These are phyloP conservation scores for Melanaphis sacchari DNA, from an alignment of 1,140 invertebrate species.

Conservation along the genomic window DNA sequence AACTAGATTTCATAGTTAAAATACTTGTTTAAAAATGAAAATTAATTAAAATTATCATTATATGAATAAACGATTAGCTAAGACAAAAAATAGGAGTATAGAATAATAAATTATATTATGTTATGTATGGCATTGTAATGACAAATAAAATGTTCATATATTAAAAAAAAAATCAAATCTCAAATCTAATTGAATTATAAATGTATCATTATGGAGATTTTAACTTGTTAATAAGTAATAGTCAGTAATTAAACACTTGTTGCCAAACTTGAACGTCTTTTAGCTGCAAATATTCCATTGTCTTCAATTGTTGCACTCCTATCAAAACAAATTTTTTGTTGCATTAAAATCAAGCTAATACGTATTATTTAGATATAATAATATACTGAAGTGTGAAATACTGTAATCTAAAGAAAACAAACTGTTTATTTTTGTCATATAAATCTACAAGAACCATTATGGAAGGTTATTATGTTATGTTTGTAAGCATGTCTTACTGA, in stretches of 20 bases:
- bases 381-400: background rate
- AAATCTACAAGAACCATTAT: background rate
- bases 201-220: background rate
- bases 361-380: too few species aligned
- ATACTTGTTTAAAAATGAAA: background rate
- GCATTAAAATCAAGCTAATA: background rate
- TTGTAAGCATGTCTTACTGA: too few species aligned
- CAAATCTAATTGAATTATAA: background rate
- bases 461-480: background rate
- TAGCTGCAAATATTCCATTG: background rate
- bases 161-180: background rate
- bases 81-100: background rate
- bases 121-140: background rate
- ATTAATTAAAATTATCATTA: background rate
- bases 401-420: background rate
- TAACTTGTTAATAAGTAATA: background rate
- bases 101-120: background rate
- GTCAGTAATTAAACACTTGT: conserved; percentile 24
- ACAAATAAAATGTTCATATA: background rate
- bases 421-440: background rate
- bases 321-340: background rate
- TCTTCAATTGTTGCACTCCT: conserved; percentile 28
- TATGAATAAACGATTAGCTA: background rate
- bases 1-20: background rate
- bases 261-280: conserved; percentile 31